Evolutionary conservation across 2,113 vertebrate genomes (phyloP).

Genomic region (Eclectus roratus): DNA sequence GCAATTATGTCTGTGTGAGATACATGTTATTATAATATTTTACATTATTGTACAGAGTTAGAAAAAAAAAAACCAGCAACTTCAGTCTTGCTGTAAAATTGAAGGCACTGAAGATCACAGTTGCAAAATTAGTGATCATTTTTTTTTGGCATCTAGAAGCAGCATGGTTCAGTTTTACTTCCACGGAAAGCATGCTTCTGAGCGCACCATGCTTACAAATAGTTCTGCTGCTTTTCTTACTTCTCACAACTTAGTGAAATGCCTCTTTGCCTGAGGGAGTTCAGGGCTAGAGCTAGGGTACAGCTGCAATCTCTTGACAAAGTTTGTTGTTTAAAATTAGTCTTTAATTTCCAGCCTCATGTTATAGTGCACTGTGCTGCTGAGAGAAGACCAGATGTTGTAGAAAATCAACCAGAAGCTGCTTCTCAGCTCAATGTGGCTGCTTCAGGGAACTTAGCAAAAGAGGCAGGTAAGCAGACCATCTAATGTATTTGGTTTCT

Average conservation of each 20-base stretch:
- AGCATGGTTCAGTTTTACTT: neutral
- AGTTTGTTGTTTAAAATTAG: constrained; percentile 42
- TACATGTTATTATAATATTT: neutral
- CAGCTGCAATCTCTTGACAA: neutral
- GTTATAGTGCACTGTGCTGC: constrained; percentile 95
- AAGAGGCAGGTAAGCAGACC: constrained; percentile 85
- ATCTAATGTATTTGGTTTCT: neutral
- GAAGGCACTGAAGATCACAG: neutral
- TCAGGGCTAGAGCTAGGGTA: neutral
- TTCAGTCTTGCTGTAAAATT: neutral
- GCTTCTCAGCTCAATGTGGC: constrained; percentile 91
- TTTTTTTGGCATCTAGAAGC: neutral
- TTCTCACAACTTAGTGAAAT: neutral
- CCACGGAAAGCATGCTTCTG: neutral
- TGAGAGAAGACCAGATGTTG: constrained; percentile 92
- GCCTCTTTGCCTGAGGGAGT: neutral
- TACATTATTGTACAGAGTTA: neutral
- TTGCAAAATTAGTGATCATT: neutral
- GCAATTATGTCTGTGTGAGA: accelerated
- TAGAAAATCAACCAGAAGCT: constrained; percentile 87
- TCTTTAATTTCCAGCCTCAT: constrained; percentile 85
- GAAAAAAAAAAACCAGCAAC: neutral
- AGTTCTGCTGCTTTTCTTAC: neutral
- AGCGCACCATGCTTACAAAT: neutral
- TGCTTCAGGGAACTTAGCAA: constrained; percentile 87